Base-by-base conservation (phyloP, 1,140 invertebrate genomes). In the Drosophila equinoxialis region DNA sequence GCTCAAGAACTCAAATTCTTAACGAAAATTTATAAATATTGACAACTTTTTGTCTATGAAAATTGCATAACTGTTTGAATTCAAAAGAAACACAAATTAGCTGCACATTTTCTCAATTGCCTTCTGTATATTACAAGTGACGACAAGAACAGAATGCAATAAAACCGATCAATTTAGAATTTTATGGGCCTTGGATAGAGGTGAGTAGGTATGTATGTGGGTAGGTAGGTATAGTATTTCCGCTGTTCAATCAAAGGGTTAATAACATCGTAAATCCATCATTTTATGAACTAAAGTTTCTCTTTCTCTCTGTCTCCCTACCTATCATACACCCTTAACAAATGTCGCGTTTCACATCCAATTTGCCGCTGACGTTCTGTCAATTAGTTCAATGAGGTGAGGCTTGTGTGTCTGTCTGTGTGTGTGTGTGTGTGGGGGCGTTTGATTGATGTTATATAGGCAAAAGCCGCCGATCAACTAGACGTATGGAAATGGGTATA, bases 311-410 rank as follows among this genome's bases (percentile, higher is more conserved):
- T 39, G 8, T 39, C 37, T 35, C 8, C 3, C 35, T 11, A 0
- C 1, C 1, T 63, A 45, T 65, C 14, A 42, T 48, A 33, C 30
- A 6, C 33, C 62, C 55, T 58, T 65, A 74, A 20, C 66, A 69
- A 74, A 20, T 77, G 68, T 71, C 72, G 67, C 68, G 37, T 45
- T 75, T 71, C 64, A 63, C 57, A 55, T 65, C 71, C 78, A 86
- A 87, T 87, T 86, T 82, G 79, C 85, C 77, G 65, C 76, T 69
- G 76, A 86, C 82, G 67, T 74, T 86, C 70, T 87, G 82, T 86
- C 82, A 86, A 86, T 86, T 86, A 86, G 79, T 71, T 59, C 54
- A 68, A 60, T 68, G 79, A 67, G 69, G 61, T 35, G 66, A 23
- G 45, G 2, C 45, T 48, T 59, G 57, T 45, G 39, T 42, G 13